Evolutionary conservation across 2,888 invertebrate genomes (phyloP), one percentile per base, ranked within the genome.

Genomic region (Pheosia tremula): DNA sequence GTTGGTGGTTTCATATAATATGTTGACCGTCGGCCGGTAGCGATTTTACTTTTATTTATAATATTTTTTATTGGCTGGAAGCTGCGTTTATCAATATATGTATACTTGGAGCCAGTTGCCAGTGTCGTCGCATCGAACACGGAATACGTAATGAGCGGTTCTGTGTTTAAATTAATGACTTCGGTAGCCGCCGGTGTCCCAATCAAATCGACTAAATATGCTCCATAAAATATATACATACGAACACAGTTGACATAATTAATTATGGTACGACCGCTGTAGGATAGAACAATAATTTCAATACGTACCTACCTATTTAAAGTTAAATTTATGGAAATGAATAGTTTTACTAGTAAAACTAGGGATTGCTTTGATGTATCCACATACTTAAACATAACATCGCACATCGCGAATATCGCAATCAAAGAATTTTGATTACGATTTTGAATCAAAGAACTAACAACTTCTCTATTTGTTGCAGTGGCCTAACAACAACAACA

Each of bases 401-500:
- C 24, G 24, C 24, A 24, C 24, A 24, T 24, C 24, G 24, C 24
- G 24, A 24, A 24, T 24, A 24, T 2, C 24, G 2, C 24, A 24
- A 24, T 24, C 24, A 24, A 24, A 24, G 24, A 24, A 24, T 24
- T 24, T 24, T 1, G 24, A 24, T 24, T 24, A 2, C 2, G 24
- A 24, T 24, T 24, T 24, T 24, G 24, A 24, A 24, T 24, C 39
- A 5, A 6, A 39, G 7, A 43, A n/a, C 47, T 47, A 11, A 47
- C 11, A 81, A 73, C 10, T 59, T 62, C 68, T 71, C 41, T 66
- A 61, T 61, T 76, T 84, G 67, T 95, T 95, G 49, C 91, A 96
- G 96, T 81, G 96, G 96, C 5, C 82, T 95, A 69, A 85, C 92
- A 11, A 79, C 87, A 39, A 81, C 78, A 66, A 81, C 89, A 7